A percentile compares a stretch with the other conserved stretches of the same genome.
phyloP scores from a whole-genome alignment of 2,797 vertebrate genomes.

The Dendrocincla tyrannina region DNA sequence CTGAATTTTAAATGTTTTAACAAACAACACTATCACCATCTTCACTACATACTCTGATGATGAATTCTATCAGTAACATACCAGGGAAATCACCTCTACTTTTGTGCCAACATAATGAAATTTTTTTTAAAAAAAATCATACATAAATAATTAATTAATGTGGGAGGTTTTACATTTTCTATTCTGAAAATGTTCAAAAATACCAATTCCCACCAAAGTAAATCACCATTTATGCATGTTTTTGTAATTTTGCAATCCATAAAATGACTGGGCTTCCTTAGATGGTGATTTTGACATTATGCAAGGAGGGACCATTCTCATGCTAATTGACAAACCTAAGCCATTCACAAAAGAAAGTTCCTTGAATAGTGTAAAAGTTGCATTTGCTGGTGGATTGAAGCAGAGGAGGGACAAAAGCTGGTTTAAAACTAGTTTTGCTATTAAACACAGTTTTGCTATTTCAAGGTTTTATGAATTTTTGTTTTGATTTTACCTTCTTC shows the following conservation, averaged over 20 bases:
- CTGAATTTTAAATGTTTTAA: not conserved
- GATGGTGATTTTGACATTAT: slow-evolving; percentile 68
- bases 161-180: not conserved
- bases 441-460: not conserved
- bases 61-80: not conserved
- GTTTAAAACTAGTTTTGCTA: not conserved
- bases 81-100: not conserved
- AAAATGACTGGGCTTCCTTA: slow-evolving; percentile 44
- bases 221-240: slow-evolving; percentile 12
- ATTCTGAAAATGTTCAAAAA: slow-evolving; percentile 39
- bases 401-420: not conserved
- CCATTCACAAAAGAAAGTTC: slow-evolving; percentile 59
- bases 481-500: slow-evolving; percentile 8
- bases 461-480: not conserved
- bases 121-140: no score
- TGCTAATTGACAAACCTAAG: slow-evolving; percentile 70
- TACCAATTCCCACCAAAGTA: slow-evolving; percentile 21
- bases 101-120: not conserved
- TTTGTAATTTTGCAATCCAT: slow-evolving; percentile 46
- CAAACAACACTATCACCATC: not conserved
- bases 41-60: not conserved
- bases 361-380: slow-evolving; percentile 71
- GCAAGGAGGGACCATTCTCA: slow-evolving; percentile 67
- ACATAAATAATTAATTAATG: no score
- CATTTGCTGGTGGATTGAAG: slow-evolving; percentile 38